Percentiles rank a stretch among this genome's conserved stretches.
These are phyloP conservation scores for Latheticus oryzae DNA, from an alignment of 2,888 invertebrate species.

Conservation along the genomic window DNA sequence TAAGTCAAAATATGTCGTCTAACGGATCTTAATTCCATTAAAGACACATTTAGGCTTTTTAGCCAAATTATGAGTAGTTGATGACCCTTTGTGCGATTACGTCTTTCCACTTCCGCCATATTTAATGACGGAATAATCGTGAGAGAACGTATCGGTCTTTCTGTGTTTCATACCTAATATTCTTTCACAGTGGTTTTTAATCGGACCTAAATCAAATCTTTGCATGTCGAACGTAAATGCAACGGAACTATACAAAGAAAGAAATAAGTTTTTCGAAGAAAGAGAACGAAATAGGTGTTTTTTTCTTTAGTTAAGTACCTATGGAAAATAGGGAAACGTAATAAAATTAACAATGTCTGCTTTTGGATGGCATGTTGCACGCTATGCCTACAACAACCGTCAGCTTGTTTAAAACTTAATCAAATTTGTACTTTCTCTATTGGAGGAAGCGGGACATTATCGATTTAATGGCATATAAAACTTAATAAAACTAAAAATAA, in stretches of 20 bases:
- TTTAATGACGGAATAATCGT: conserved; percentile 37
- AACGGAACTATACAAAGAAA: conserved; percentile 10
- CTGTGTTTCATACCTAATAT: conserved; percentile 3
- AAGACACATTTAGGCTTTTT: conserved; percentile 22
- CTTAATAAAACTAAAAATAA: conserved; percentile 14
- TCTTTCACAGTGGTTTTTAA: conserved; percentile 22
- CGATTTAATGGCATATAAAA: conserved; percentile 31
- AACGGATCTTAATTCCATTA: conserved; percentile 29
- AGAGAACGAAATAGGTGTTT: neutral
- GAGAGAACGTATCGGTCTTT: conserved; percentile 17
- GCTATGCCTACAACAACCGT: conserved; percentile 24
- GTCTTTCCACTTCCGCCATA: conserved; percentile 12
- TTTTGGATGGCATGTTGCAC: conserved; percentile 33
- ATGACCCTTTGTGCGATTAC: conserved; percentile 21
- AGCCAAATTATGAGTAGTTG: conserved; percentile 24
- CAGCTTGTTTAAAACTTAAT: conserved; percentile 40
- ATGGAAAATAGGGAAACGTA: conserved; percentile 28
- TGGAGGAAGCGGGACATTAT: conserved; percentile 26
- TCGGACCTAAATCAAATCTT: conserved; percentile 34
- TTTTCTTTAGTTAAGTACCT: conserved; percentile 23
- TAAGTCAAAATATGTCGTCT: conserved; percentile 35
- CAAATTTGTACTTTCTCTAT: conserved; percentile 34
- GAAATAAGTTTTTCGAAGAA: conserved; percentile 24
- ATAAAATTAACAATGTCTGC: conserved; percentile 39
- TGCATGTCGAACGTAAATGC: conserved; percentile 30